Conservation (phyloP, 2,797 vertebrate species). For the Halcyon chelicuti region DNA sequence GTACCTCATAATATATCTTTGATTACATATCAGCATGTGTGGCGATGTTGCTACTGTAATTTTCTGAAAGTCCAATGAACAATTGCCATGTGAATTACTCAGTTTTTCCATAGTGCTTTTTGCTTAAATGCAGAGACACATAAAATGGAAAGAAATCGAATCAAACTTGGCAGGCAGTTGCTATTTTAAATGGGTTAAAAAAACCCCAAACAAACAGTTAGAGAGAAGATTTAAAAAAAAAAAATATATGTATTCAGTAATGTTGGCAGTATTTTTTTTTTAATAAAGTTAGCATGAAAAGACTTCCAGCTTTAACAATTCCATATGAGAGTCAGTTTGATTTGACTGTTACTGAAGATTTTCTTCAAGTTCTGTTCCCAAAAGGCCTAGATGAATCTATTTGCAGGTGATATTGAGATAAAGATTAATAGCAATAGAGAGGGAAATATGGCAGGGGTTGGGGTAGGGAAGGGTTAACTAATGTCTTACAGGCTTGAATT, state of each 20-base stretch:
- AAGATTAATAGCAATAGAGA: background rate
- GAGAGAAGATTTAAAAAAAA: background rate
- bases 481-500: background rate
- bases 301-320: background rate
- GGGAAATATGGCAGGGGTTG: background rate
- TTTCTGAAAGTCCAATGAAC: background rate
- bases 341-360: background rate
- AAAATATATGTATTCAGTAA: background rate
- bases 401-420: background rate
- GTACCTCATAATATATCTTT: background rate
- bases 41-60: background rate
- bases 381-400: background rate
- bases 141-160: background rate
- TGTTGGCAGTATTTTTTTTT: background rate
- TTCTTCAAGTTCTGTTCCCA: background rate
- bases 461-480: background rate
- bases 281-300: background rate
- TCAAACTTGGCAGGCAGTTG: background rate
- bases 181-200: background rate
- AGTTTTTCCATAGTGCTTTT: background rate
- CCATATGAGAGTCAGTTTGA: background rate
- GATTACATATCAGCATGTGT: background rate
- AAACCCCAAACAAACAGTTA: background rate
- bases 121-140: background rate
- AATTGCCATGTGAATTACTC: background rate